Evolutionary conservation across 2,797 vertebrate species (phyloP), one percentile per base, ranked within the genome.

Genomic region (Adrianichthys oophorus): DNA sequence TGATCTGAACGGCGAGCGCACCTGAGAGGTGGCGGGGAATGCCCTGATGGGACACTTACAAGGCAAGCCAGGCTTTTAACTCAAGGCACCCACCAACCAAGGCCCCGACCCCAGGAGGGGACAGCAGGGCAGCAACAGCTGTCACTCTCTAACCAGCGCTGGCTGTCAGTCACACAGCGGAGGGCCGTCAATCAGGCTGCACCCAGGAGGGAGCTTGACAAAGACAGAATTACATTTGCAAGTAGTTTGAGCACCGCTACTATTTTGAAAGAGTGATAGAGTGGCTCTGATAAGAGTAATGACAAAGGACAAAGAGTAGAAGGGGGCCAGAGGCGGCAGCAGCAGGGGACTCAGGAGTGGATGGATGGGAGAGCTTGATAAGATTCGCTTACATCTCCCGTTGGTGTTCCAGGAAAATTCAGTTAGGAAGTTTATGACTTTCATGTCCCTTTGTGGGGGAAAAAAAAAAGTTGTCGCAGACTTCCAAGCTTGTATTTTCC

Each of bases 81-180:
- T 51, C 52, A 12, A 32, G 16, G 59, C 71, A 53, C 56, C 61
- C 67, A 41, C 63, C 71, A 15, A 24, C 58, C 7, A 14, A 56
- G 74, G 4, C 49, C 74, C 65, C 7, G 57, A 37, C 32, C 32
- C 32, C 40, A 63, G 69, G 40, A 16, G 60, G 54, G 59, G 56
- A 24, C 46, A 60, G 40, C 52, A 48, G 58, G 61, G 68, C 62
- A 68, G 53, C 59, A 59, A 47, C 88, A 87, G 81, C 86, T 90
- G 89, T 90, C 88, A 72, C 69, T 46, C 74, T 62, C 83, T 49
- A 64, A 85, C 83, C 83, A 82, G 88, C 83, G 85, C 80, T 56
- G 84, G 86, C 90, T 92, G 91, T 92, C 91, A 92, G 76, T 92
- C 91, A 91, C 88, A 80, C 91, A 88, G 90, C 68, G 41, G 82